Conservation (phyloP, 1,140 invertebrate genomes). For the Drosophila sulfurigaster region DNA sequence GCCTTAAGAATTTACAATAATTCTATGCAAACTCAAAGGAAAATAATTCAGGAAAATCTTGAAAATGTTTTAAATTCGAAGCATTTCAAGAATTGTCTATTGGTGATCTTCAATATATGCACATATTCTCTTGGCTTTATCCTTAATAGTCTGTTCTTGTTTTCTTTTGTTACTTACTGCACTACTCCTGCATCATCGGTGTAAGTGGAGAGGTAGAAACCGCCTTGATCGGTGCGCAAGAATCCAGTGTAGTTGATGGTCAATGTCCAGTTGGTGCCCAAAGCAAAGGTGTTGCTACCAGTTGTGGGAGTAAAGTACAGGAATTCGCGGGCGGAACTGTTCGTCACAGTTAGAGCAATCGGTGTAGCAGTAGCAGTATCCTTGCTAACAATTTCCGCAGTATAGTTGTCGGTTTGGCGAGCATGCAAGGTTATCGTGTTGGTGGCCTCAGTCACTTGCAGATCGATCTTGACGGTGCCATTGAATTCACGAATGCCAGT, state of each 20-base stretch:
- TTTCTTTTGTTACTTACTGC: slow-evolving; percentile 77
- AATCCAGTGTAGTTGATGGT: slow-evolving; percentile 86
- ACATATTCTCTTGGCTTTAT: too few species aligned
- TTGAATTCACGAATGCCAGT: slow-evolving; percentile 85
- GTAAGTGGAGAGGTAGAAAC: slow-evolving; percentile 93
- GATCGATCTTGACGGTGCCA: slow-evolving; percentile 87
- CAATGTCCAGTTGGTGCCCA: slow-evolving; percentile 83
- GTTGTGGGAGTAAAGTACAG: slow-evolving; percentile 55
- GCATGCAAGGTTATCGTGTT: slow-evolving; percentile 86
- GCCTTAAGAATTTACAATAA: too few species aligned
- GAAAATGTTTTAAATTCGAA: too few species aligned
- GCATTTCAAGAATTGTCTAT: too few species aligned
- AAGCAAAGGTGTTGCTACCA: slow-evolving; percentile 67
- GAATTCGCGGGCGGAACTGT: slow-evolving; percentile 57
- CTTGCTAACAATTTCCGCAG: slow-evolving; percentile 52
- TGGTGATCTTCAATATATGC: too few species aligned
- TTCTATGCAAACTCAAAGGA: too few species aligned
- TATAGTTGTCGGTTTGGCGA: slow-evolving; percentile 58
- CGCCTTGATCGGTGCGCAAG: slow-evolving; percentile 87
- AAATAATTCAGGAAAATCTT: too few species aligned
- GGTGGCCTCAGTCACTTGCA: slow-evolving; percentile 78
- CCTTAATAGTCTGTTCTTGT: neutral
- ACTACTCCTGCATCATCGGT: slow-evolving; percentile 86
- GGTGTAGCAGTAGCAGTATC: slow-evolving; percentile 4
- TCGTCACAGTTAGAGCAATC: slow-evolving; percentile 11